Base-by-base conservation (phyloP, 1,140 invertebrate species). In the Panagrolaimus sp. region DNA sequence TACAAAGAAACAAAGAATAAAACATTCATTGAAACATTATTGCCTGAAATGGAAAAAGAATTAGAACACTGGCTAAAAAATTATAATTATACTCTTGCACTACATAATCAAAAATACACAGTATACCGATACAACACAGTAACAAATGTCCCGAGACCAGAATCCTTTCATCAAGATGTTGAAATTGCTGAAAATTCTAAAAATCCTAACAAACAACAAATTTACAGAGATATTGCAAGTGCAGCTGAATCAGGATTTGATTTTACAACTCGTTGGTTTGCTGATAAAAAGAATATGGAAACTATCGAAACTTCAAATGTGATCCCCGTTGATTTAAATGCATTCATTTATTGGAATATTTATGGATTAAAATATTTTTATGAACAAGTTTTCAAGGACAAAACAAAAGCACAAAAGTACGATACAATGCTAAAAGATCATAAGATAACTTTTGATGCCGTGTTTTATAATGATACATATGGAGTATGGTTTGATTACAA, bases 401-500 rank as follows among this genome's bases (percentile, higher is more conserved):
- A 82, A 0, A 85, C 86, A 0, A 90, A 90, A 78, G 86, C 86
- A 0, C 76, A 82, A 21, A 86, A 89, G 67, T 94, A 91, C 77
- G 85, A 86, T 32, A 83, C 85, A 0, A 86, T 88, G 24, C 89
- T 88, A 0, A 83, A 87, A 0, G 83, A 87, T 44, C 88, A 90
- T 83, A 85, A 88, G 72, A 85, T 88, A 68, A 89, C 91, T 17
- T 89, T 91, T 46, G 84, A 88, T 44, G 86, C 76, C 21, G 87
- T 94, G 0, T 84, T 95, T 1, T 96, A 91, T 91, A 90, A 93
- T 79, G 89, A 91, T 68, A 89, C 90, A 73, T 88, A 88, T 0
- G 91, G 91, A 0, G 87, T 87, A 7, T 95, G 93, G 92, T 85
- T 92, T 66, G 93, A 95, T 83, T 93, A 90, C 78, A 91, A 92